Evolutionary conservation across 2,888 invertebrate genomes (phyloP).

Genomic region (Lasius fuliginosus): DNA sequence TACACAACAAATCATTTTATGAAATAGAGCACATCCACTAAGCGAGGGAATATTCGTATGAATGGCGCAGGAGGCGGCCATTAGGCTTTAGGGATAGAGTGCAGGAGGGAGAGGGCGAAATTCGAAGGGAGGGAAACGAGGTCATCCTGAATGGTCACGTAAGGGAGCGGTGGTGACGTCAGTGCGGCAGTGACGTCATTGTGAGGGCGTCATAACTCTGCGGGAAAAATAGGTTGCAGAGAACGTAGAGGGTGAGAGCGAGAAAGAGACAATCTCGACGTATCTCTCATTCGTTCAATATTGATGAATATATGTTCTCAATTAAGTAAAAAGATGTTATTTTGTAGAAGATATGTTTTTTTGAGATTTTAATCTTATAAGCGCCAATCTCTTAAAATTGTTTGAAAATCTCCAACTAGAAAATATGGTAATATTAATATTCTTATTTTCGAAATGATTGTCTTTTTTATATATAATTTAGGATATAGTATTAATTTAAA

Average conservation of each 20-base stretch:
- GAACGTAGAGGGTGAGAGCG: slow-evolving; percentile 25
- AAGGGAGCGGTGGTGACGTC: slow-evolving; percentile 79
- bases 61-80: slow-evolving; percentile 81
- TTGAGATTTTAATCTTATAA: not conserved
- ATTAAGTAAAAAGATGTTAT: slow-evolving; percentile 22
- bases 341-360: slow-evolving; percentile 5
- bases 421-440: not conserved
- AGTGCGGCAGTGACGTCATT: slow-evolving; percentile 80
- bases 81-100: slow-evolving; percentile 79
- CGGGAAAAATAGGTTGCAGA: slow-evolving; percentile 57
- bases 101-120: slow-evolving; percentile 42
- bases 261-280: not conserved
- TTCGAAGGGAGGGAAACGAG: slow-evolving; percentile 74
- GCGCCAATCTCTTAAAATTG: not conserved
- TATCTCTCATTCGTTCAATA: not conserved
- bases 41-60: slow-evolving; percentile 78
- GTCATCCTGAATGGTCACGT: slow-evolving; percentile 81
- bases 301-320: slow-evolving; percentile 15
- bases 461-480: not conserved
- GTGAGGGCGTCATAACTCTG: slow-evolving; percentile 75
- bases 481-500: not conserved
- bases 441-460: not conserved
- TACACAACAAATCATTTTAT: slow-evolving; percentile 38
- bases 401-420: not conserved
- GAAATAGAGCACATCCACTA: slow-evolving; percentile 57